Conservation (phyloP, 2,888 invertebrate species). For the Eristalis pertinax region DNA sequence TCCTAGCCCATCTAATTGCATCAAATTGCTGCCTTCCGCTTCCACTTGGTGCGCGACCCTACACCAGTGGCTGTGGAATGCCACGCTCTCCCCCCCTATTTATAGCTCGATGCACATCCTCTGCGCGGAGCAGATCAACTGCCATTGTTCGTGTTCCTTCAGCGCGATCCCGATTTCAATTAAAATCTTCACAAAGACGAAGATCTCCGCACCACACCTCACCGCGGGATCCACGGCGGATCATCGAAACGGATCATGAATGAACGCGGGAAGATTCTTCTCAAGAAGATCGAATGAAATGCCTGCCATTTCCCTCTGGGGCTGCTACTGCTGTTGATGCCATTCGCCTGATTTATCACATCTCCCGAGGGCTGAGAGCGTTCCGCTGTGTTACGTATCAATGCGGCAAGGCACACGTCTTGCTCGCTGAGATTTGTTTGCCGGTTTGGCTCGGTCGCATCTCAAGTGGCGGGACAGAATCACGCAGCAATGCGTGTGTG, state of each 20-base stretch:
- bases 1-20: conserved; percentile 32
- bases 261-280: conserved; percentile 49
- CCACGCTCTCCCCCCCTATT: conserved; percentile 39
- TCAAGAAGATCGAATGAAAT: conserved; percentile 44
- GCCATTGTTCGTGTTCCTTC: conserved; percentile 39
- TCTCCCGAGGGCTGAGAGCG: conserved; percentile 11
- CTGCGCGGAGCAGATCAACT: conserved; percentile 51
- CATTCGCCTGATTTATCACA: conserved; percentile 51
- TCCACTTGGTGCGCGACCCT: conserved; percentile 13
- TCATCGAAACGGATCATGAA: conserved; percentile 52
- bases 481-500: conserved; percentile 14
- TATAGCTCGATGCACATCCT: conserved; percentile 49
- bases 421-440: not conserved
- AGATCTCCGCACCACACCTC: not conserved
- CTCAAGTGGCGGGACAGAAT: conserved; percentile 45
- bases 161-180: conserved; percentile 63
- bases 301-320: not conserved
- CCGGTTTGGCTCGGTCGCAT: not conserved
- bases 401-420: conserved; percentile 12
- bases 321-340: not conserved
- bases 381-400: not conserved
- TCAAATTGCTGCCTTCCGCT: conserved; percentile 48
- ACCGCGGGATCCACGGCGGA: conserved; percentile 8
- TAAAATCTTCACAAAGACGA: conserved; percentile 48
- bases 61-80: conserved; percentile 7